A percentile compares a stretch with the other conserved stretches of the same genome.
These are phyloP conservation scores for Drosophila triauraria DNA, from an alignment of 1,140 invertebrate species.

Conservation along the genomic window DNA sequence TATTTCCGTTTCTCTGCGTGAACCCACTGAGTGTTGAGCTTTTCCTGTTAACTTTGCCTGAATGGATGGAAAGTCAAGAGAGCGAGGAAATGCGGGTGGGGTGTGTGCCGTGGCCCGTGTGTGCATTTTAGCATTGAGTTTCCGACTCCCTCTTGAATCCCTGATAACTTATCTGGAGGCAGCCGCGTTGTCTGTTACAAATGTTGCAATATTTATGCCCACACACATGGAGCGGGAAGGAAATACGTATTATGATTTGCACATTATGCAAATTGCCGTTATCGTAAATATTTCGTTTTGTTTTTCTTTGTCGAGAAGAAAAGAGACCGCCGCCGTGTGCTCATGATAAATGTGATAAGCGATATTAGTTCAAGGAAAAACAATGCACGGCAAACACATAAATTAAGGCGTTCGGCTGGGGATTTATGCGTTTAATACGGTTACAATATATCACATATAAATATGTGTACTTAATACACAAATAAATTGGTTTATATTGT, in stretches of 20 bases:
- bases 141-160: constrained; percentile 29
- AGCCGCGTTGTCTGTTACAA: constrained; percentile 75
- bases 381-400: constrained; percentile 55
- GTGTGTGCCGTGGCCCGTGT: constrained; percentile 43
- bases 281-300: constrained; percentile 75
- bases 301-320: constrained; percentile 19
- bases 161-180: constrained; percentile 71
- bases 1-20: constrained; percentile 28
- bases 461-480: constrained; percentile 6
- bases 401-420: constrained; percentile 45
- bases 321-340: constrained; percentile 58
- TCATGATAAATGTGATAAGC: constrained; percentile 80
- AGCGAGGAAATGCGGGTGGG: background rate
- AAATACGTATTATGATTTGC: constrained; percentile 80
- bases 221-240: constrained; percentile 38
- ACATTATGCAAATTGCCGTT: constrained; percentile 81
- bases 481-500: constrained; percentile 8
- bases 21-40: constrained; percentile 34
- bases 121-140: constrained; percentile 59
- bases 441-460: constrained; percentile 16
- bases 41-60: constrained; percentile 56
- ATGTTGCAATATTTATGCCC: constrained; percentile 82
- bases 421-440: constrained; percentile 42
- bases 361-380: constrained; percentile 62
- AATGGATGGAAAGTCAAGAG: constrained; percentile 2